Percentiles rank a stretch among this genome's conserved stretches.
These are phyloP conservation scores for Temnothorax ravouxi DNA, from an alignment of 2,888 invertebrate genomes.

Conservation along the genomic window DNA sequence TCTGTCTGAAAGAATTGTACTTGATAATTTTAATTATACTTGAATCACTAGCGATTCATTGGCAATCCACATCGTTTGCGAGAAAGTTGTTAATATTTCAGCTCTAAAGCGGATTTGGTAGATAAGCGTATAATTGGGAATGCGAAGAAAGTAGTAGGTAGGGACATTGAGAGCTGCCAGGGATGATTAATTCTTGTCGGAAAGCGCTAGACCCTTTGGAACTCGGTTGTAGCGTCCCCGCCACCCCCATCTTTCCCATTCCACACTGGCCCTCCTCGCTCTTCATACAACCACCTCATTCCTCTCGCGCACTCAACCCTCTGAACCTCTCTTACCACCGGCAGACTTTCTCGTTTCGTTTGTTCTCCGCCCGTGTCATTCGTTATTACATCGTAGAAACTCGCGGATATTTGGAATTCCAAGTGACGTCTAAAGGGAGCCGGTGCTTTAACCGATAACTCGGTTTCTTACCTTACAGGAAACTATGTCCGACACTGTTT, in stretches of 20 bases:
- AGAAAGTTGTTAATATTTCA: slow-evolving; percentile 68
- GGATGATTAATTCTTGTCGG: slow-evolving; percentile 82
- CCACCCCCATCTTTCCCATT: slow-evolving; percentile 59
- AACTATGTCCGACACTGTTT: slow-evolving; percentile 50
- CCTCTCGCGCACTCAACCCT: slow-evolving; percentile 65
- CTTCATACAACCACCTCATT: slow-evolving; percentile 64
- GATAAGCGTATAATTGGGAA: slow-evolving; percentile 82
- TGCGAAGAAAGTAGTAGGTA: slow-evolving; percentile 79
- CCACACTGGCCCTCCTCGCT: slow-evolving; percentile 61
- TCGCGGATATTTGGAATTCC: slow-evolving; percentile 85
- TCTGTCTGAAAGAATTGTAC: neutral
- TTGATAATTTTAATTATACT: slow-evolving; percentile 29
- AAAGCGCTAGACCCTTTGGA: slow-evolving; percentile 81
- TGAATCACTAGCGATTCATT: slow-evolving; percentile 4
- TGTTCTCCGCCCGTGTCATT: slow-evolving; percentile 82
- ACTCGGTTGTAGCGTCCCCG: slow-evolving; percentile 77
- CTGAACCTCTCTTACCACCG: slow-evolving; percentile 70
- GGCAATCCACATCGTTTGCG: slow-evolving; percentile 43
- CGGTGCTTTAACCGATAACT: slow-evolving; percentile 70
- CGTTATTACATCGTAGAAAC: slow-evolving; percentile 85
- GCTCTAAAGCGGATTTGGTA: slow-evolving; percentile 73
- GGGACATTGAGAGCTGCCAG: slow-evolving; percentile 81
- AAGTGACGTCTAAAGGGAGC: slow-evolving; percentile 81
- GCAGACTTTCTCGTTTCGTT: slow-evolving; percentile 81
- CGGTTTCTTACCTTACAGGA: slow-evolving; percentile 63